phyloP scores from a whole-genome alignment of 1,140 invertebrate species.

The Popillia japonica region DNA sequence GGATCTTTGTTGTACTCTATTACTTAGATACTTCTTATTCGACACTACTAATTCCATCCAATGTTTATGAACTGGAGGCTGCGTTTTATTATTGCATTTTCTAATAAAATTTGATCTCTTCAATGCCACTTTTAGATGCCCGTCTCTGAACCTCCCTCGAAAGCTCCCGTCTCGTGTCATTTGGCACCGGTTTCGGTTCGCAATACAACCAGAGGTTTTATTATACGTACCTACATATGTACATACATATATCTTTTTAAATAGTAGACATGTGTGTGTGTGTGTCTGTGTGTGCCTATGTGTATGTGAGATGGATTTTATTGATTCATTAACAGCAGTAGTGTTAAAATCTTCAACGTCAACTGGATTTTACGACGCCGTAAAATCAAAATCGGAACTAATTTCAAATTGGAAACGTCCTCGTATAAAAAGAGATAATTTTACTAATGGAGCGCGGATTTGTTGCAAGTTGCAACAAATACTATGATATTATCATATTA shows the following conservation, averaged over 20 bases:
- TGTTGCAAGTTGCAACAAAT: too few relatives aligned
- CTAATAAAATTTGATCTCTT: not conserved
- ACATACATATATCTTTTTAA: constrained; percentile 25
- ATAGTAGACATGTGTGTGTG: too few relatives aligned
- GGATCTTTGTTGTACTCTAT: not conserved
- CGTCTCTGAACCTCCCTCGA: not conserved
- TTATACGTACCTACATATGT: too few relatives aligned
- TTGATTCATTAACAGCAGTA: constrained; percentile 26
- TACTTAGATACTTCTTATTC: not conserved
- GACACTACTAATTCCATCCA: not conserved
- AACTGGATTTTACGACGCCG: not conserved
- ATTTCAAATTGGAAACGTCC: constrained; percentile 12
- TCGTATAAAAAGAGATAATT: constrained; percentile 5
- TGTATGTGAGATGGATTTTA: not conserved
- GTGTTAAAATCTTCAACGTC: not conserved
- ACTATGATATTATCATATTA: too few relatives aligned
- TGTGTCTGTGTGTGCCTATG: too few relatives aligned
- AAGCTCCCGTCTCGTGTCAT: not conserved
- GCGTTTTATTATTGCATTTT: not conserved
- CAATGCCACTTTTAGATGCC: not conserved
- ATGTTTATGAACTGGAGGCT: not conserved
- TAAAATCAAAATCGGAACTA: constrained; percentile 28
- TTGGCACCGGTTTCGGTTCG: not conserved
- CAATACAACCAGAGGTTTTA: not conserved
- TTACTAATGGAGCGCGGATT: constrained; percentile 25